A percentile compares a stretch with the other conserved stretches of the same genome.
phyloP scores from a whole-genome alignment of 2,888 invertebrate species.

The Plagodis pulveraria region DNA sequence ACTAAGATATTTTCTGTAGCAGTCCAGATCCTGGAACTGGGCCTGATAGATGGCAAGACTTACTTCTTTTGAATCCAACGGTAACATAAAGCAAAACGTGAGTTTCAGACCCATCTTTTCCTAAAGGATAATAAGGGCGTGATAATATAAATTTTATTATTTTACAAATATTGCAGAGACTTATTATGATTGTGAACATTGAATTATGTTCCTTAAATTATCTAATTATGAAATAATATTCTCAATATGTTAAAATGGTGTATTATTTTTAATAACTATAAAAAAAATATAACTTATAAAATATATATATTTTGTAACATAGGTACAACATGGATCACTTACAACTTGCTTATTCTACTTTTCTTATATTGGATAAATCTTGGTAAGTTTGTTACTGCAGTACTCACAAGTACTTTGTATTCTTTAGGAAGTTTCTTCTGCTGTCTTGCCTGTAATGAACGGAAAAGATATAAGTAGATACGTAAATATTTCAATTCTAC shows the following conservation, averaged over 20 bases:
- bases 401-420: slow-evolving; percentile 88
- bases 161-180: too few relatives aligned
- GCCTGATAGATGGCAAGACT: too few relatives aligned
- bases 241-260: slow-evolving; percentile 11
- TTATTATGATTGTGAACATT: too few relatives aligned
- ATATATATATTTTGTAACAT: slow-evolving; percentile 1
- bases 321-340: slow-evolving; percentile 32
- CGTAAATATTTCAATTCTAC: background rate
- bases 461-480: background rate
- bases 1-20: too few relatives aligned
- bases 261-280: slow-evolving; percentile 26
- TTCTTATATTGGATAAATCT: slow-evolving; percentile 90
- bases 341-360: slow-evolving; percentile 65
- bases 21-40: too few relatives aligned
- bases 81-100: too few relatives aligned
- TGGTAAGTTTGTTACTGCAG: slow-evolving; percentile 88
- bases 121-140: too few relatives aligned
- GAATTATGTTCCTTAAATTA: too few relatives aligned
- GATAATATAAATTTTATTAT: too few relatives aligned
- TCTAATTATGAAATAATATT: background rate
- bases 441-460: slow-evolving; percentile 83
- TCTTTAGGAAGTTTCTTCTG: slow-evolving; percentile 88
- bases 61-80: too few relatives aligned
- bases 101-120: too few relatives aligned
- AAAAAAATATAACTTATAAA: slow-evolving; percentile 6